Percentiles rank a stretch among this genome's conserved stretches.
Evolutionary conservation across 2,113 vertebrate species (phyloP).

Genomic region (Hypanus sabinus): DNA sequence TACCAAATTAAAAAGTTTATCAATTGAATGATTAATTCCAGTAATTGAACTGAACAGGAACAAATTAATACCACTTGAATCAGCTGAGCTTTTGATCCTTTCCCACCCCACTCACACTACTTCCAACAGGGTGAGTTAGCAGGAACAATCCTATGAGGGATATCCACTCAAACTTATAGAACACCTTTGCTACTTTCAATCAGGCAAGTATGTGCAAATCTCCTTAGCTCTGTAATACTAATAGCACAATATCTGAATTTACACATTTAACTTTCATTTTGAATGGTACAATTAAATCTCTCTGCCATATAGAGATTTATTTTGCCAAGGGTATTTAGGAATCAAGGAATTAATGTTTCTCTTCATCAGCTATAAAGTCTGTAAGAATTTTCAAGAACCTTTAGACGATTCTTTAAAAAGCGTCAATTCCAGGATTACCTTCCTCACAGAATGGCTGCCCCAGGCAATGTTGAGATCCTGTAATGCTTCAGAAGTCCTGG

Average conservation of each 20-base stretch:
- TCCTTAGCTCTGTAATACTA: not conserved
- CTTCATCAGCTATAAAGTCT: not conserved
- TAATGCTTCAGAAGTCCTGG: not conserved
- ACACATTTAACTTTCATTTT: not conserved
- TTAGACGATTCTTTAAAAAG: not conserved
- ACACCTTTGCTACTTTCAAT: not conserved
- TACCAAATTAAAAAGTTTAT: not conserved
- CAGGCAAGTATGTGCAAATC: not conserved
- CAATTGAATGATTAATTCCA: not conserved
- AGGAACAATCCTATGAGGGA: not conserved
- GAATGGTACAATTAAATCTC: not conserved
- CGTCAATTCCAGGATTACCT: not conserved
- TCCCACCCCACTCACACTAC: not conserved
- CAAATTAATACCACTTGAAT: not conserved
- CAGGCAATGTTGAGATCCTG: not conserved
- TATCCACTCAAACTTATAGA: not conserved
- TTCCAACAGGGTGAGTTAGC: too few relatives aligned
- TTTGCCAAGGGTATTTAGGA: not conserved
- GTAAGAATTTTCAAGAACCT: not conserved
- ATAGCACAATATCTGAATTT: not conserved
- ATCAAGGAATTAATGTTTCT: not conserved
- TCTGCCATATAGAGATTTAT: not conserved
- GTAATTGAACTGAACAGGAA: not conserved
- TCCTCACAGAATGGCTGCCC: not conserved
- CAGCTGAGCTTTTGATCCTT: not conserved